These are phyloP conservation scores for Battus philenor DNA, from an alignment of 1,140 invertebrate genomes.

Conservation along the genomic window DNA sequence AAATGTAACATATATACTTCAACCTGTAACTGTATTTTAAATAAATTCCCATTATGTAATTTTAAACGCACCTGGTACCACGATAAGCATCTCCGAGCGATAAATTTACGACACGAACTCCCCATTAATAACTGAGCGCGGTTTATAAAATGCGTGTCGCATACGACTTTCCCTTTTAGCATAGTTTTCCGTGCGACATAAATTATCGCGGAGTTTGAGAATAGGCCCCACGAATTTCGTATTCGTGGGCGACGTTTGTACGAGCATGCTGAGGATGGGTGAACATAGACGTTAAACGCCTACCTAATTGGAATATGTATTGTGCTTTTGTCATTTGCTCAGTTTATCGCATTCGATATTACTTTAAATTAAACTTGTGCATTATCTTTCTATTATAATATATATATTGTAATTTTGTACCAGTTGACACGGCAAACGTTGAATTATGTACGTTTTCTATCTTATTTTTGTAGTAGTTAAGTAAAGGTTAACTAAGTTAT, in stretches of 20 bases:
- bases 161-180: slow-evolving; percentile 11
- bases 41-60: no score
- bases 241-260: slow-evolving; percentile 2
- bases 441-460: no score
- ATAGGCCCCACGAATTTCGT: slow-evolving; percentile 2
- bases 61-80: neutral
- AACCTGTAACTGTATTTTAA: no score
- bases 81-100: slow-evolving; percentile 1
- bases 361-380: neutral
- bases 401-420: no score
- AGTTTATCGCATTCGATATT: neutral
- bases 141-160: slow-evolving; percentile 10
- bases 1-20: no score
- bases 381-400: neutral
- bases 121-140: slow-evolving; percentile 2
- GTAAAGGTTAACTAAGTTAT: no score
- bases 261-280: slow-evolving; percentile 2
- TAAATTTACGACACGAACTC: slow-evolving; percentile 1
- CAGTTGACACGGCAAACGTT: no score
- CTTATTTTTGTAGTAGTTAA: no score
- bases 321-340: neutral
- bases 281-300: slow-evolving; percentile 13
- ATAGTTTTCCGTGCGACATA: slow-evolving; percentile 9
- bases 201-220: slow-evolving; percentile 9
- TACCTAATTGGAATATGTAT: slow-evolving; percentile 6